These are phyloP conservation scores for Phymorhynchus buccinoides DNA, from an alignment of 1,140 invertebrate genomes.

Conservation along the genomic window DNA sequence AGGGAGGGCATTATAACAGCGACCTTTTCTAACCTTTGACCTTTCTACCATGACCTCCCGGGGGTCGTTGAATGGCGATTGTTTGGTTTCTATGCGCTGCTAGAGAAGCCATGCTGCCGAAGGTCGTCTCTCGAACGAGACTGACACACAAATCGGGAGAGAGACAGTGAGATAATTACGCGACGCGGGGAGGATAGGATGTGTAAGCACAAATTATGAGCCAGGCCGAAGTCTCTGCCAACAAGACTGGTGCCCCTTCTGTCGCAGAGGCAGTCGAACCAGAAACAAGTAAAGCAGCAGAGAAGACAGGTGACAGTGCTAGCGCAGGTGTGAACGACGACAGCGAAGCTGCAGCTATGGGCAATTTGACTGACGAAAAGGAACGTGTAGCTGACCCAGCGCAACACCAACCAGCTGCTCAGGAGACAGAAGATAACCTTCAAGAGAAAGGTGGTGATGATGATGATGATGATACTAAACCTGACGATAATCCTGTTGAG, in stretches of 20 bases:
- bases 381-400: constrained; percentile 17
- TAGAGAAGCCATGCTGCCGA: constrained; percentile 42
- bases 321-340: not conserved
- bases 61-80: constrained; percentile 31
- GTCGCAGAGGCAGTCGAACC: not conserved
- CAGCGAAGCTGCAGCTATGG: constrained; percentile 13
- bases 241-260: not conserved
- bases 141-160: not conserved
- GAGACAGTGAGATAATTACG: not conserved
- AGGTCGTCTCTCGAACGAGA: not conserved
- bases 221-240: constrained; percentile 9
- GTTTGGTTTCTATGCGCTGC: constrained; percentile 55
- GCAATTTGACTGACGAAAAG: constrained; percentile 14
- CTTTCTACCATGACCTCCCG: constrained; percentile 25
- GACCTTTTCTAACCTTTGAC: not conserved
- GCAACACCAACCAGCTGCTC: not conserved
- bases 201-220: constrained; percentile 21
- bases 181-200: not conserved
- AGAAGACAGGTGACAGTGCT: not conserved
- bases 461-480: not conserved
- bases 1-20: constrained; percentile 36
- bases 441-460: constrained; percentile 11
- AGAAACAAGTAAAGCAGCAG: not conserved
- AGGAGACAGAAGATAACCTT: not conserved
- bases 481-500: not conserved